Conservation (phyloP, 2,888 invertebrate species). For the Hypsopygia costalis region DNA sequence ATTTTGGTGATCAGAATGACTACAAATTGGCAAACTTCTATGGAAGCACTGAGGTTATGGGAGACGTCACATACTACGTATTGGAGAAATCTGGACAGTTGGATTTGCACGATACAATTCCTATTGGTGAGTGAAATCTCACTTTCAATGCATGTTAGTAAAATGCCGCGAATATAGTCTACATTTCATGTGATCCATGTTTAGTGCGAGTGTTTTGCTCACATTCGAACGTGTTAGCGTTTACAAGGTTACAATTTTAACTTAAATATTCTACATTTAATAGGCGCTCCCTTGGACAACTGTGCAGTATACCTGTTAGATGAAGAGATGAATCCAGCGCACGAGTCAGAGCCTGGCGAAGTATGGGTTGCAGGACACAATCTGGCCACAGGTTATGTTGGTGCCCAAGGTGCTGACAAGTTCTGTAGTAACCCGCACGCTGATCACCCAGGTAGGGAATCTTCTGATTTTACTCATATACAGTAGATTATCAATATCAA, state of each 20-base stretch:
- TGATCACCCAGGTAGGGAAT: slow-evolving; percentile 50
- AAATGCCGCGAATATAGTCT: too few relatives aligned
- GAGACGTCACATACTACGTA: slow-evolving; percentile 91
- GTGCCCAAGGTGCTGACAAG: slow-evolving; percentile 85
- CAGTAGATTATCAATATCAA: too few relatives aligned
- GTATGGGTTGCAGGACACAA: slow-evolving; percentile 90
- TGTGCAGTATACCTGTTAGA: slow-evolving; percentile 90
- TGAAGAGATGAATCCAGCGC: slow-evolving; percentile 85
- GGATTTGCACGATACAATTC: slow-evolving; percentile 84
- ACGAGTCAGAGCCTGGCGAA: slow-evolving; percentile 88
- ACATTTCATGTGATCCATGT: too few relatives aligned
- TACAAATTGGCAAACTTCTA: slow-evolving; percentile 92
- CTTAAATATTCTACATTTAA: not conserved
- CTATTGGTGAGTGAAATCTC: slow-evolving; percentile 84
- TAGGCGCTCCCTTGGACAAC: slow-evolving; percentile 89
- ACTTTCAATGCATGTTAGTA: too few relatives aligned
- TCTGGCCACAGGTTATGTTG: slow-evolving; percentile 90
- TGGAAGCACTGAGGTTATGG: slow-evolving; percentile 95
- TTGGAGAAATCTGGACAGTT: slow-evolving; percentile 82
- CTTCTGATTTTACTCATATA: too few relatives aligned
- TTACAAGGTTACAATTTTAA: too few relatives aligned
- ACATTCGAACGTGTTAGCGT: too few relatives aligned
- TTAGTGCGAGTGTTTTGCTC: too few relatives aligned
- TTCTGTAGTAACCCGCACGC: slow-evolving; percentile 89
- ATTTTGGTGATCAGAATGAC: slow-evolving; percentile 82